Evolutionary conservation across 2,888 invertebrate species (phyloP), one percentile per base, ranked within the genome.

Genomic region (Drosophila imparisetae): DNA sequence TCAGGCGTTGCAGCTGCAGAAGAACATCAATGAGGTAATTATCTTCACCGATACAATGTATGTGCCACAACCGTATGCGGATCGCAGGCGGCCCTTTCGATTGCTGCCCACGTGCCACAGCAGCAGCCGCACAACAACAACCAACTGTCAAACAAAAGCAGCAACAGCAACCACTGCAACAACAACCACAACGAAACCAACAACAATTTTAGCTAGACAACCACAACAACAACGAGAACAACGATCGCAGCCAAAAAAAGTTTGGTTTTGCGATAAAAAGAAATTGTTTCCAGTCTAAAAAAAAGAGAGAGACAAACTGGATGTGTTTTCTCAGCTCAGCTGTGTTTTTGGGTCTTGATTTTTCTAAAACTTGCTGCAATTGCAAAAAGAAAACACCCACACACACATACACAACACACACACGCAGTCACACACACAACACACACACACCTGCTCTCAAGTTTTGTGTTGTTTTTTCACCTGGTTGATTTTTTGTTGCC

Each of bases 1-100:
- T 95, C 32, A 98, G 83, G 91, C 91, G 30, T 76, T 92, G 71
- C 91, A 92, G 66, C 91, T 91, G 76, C 93, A 93, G 79, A 93
- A 92, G 86, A 92, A 90, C 74, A 92, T 93, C 72, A 91, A 85
- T 74, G 93, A 93, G 92, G 93, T 93, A 92, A 91, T 89, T 92
- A 90, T 91, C 83, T 91, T 81, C 92, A 91, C 91, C 86, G 91
- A 91, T 76, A 91, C 89, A 61, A 83, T 88, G 79, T 91, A 92
- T 75, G 77, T 83, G 65, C 91, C 91, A 72, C 68, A 76, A 62
- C 77, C 81, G 29, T 89, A 90, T 69, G 84, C 83, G 76, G 91
- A 86, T 66, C 81, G 86, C 52, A 81, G 83, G 52, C 91, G 89
- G 5, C 92, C 92, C 1, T 85, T 86, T 72, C 89, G 90, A 5